These are phyloP conservation scores for Papilio machaon DNA, from an alignment of 1,140 invertebrate genomes.

Conservation along the genomic window DNA sequence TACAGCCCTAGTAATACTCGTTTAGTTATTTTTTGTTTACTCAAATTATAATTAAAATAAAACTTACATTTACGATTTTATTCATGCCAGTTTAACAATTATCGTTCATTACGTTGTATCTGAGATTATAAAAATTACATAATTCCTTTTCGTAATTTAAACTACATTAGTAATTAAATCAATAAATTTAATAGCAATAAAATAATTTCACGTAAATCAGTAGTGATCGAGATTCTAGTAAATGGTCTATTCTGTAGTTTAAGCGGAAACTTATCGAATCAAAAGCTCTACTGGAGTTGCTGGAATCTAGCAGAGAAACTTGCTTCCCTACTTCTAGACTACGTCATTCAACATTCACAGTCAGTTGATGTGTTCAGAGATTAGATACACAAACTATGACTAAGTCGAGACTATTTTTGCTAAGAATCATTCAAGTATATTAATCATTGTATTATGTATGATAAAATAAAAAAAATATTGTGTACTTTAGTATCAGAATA, in stretches of 20 bases:
- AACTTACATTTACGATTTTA: too few species aligned
- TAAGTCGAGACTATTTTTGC: constrained; percentile 17
- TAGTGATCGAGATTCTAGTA: constrained; percentile 38
- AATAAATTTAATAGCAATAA: background rate
- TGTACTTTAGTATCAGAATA: background rate
- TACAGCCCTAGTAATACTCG: too few species aligned
- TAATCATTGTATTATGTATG: background rate
- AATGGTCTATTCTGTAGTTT: constrained; percentile 55
- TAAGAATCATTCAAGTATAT: background rate
- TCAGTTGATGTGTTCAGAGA: constrained; percentile 34
- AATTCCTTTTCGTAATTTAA: too few species aligned
- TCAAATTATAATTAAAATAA: too few species aligned
- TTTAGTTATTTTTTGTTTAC: too few species aligned
- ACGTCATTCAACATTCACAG: constrained; percentile 48
- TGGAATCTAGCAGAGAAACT: constrained; percentile 62
- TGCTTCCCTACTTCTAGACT: constrained; percentile 47
- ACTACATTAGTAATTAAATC: too few species aligned
- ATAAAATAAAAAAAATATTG: too few species aligned
- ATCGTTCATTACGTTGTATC: too few species aligned
- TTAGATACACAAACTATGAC: constrained; percentile 29
- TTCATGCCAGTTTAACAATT: too few species aligned
- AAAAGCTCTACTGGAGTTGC: constrained; percentile 65
- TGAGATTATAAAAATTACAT: too few species aligned
- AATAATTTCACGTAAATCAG: constrained; percentile 16
- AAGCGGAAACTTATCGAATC: constrained; percentile 70